Evolutionary conservation across 2,113 vertebrate genomes (phyloP), one percentile per base, ranked within the genome.

Genomic region (Mola mola): DNA sequence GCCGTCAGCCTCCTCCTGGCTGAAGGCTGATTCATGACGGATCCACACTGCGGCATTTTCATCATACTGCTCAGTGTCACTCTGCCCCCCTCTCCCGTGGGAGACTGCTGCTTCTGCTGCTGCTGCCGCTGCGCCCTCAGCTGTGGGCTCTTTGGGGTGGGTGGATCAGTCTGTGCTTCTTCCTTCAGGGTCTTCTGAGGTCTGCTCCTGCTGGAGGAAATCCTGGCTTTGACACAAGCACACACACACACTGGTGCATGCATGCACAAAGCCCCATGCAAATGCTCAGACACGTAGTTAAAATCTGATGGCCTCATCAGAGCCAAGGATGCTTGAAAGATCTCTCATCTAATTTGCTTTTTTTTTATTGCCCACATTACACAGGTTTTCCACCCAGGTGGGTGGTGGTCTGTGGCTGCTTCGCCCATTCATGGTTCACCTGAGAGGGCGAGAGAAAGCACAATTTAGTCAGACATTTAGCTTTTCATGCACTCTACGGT

Each of bases 1-100:
- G 21, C 24, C 12, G 16, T 58, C 51, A 49, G 52, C 42, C 31
- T 59, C 19, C 40, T 64, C 34, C n/a, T 31, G n/a, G 34, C 29
- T 69, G 74, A 64, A 16, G n/a, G 63, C 59, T 68, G 70, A 69
- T 56, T 64, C 36, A 20, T 51, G 66, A 80, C 49, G 59, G 33
- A 68, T 78, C 51, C 71, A 51, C 48, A 55, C 40, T 72, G 76
- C n/a, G 16, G 61, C 52, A 70, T 63, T 70, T 73, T 73, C 33
- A 69, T 73, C 33, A 69, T 47, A 65, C 63, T 50, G 56, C 68
- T 76, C 68, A 57, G 49, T 74, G 71, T 75, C 70, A 51, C 6
- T 34, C 46, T 34, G 17, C 22, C 7, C 6, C 40, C 41, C 24
- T 4, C 26, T 42, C 28, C 47, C 40, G 26, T 17, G 26, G 51